phyloP scores from a whole-genome alignment of 2,113 vertebrate species.

The Oreochromis niloticus region DNA sequence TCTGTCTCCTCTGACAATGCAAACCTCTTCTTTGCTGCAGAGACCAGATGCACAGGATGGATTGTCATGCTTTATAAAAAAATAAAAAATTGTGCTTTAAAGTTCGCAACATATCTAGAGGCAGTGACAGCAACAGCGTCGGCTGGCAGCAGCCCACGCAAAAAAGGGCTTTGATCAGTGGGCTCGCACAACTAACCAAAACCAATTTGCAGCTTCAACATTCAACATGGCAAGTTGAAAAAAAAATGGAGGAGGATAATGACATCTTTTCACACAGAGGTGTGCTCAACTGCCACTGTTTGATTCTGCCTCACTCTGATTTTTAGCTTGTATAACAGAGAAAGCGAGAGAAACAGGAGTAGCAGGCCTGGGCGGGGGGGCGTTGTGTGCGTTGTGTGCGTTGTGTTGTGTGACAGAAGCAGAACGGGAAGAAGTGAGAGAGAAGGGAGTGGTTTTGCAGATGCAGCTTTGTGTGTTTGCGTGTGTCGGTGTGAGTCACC shows the following conservation, averaged over 20 bases:
- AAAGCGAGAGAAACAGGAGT: neutral
- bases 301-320: neutral
- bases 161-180: conserved; percentile 9
- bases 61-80: neutral
- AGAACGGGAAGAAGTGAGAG: neutral
- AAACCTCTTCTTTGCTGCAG: conserved; percentile 56
- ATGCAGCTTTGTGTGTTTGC: neutral
- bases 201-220: neutral
- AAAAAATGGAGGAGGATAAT: neutral
- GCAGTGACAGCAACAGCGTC: neutral
- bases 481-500: conserved; percentile 61
- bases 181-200: neutral
- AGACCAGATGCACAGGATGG: neutral
- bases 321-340: neutral
- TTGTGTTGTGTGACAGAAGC: neutral
- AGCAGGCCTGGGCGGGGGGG: neutral
- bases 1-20: conserved; percentile 79
- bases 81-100: neutral
- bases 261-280: neutral
- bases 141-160: neutral
- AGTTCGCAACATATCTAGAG: neutral
- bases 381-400: neutral
- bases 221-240: neutral
- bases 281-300: neutral
- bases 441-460: neutral